Evolutionary conservation across 2,113 vertebrate species (phyloP), one percentile per base, ranked within the genome.

Genomic region (Miniopterus natalensis): DNA sequence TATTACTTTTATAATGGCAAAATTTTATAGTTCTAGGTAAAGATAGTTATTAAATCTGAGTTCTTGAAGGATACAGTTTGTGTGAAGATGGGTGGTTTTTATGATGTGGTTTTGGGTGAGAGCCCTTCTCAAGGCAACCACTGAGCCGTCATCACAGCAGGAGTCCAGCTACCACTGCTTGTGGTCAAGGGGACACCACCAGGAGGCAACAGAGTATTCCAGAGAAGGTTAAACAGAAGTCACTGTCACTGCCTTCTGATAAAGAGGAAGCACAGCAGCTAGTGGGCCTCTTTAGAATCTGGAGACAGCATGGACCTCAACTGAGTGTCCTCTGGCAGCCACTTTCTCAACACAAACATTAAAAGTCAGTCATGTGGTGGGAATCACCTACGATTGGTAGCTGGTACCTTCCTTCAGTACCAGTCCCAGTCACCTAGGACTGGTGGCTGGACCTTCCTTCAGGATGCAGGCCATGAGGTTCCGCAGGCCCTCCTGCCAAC

Each of bases 241-340:
- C 45, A 21, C 7, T 31, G 79, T 3, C 3, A 3, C 53, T 7
- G 47, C 68, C 25, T 73, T 57, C 70, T 17, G n/a, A 49, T 8
- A 25, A 49, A 75, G 51, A 13, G 2, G 74, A 84, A 68, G 36
- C 42, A 23, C 27, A 20, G 10, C 8, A 53, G 21, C 27, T 13
- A 40, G 20, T 0, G 8, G 45, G 77, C 79, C 15, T 78, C 36
- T 80, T 20, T 6, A n/a, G 49, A n/a, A 23, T 59, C 45, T 29
- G 4, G 14, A 84, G 27, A 31, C 2, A 13, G 21, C 20, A 21
- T 0, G 0, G 15, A 15, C 20, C 36, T 27, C 45, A 4, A 47
- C 27, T 31, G 74, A 2, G 36, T 53, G 20, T 53, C 42, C 73
- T 84, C 45, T 11, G 36, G 61, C 53, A 75, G 85, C 51, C 2